Conservation (phyloP, 2,888 invertebrate genomes). For the Pandemis cinnamomeana region DNA sequence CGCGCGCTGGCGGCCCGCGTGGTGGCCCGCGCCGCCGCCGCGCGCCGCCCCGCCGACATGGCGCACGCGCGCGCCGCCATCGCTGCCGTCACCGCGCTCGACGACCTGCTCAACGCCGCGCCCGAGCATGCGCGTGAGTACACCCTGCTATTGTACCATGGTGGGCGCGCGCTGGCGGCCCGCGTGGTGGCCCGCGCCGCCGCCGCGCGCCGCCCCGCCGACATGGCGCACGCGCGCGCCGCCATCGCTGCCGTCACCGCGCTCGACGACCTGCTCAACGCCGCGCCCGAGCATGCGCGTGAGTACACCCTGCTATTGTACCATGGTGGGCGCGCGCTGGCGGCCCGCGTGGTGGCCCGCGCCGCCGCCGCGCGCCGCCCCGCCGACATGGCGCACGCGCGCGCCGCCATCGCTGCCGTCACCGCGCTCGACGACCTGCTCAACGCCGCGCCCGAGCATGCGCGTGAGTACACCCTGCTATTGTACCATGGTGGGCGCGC, state of each 20-base stretch:
- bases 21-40: conserved; percentile 65
- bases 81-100: conserved; percentile 59
- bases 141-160: too few relatives aligned
- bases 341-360: conserved; percentile 64
- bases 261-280: conserved; percentile 68
- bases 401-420: conserved; percentile 56
- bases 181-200: conserved; percentile 68
- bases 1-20: conserved; percentile 73
- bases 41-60: conserved; percentile 58
- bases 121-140: conserved; percentile 66
- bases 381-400: conserved; percentile 58
- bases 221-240: conserved; percentile 63
- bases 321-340: conserved; percentile 81
- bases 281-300: conserved; percentile 68
- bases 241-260: conserved; percentile 56
- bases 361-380: conserved; percentile 64
- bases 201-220: conserved; percentile 56
- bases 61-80: conserved; percentile 62
- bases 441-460: conserved; percentile 63
- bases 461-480: too few relatives aligned
- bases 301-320: too few relatives aligned
- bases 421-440: conserved; percentile 71
- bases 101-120: conserved; percentile 69
- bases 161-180: conserved; percentile 78
- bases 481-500: conserved; percentile 81